Percentiles rank a stretch among this genome's conserved stretches.
Evolutionary conservation across 2,797 vertebrate species (phyloP).

Genomic region (Paedocypris micromegethes): DNA sequence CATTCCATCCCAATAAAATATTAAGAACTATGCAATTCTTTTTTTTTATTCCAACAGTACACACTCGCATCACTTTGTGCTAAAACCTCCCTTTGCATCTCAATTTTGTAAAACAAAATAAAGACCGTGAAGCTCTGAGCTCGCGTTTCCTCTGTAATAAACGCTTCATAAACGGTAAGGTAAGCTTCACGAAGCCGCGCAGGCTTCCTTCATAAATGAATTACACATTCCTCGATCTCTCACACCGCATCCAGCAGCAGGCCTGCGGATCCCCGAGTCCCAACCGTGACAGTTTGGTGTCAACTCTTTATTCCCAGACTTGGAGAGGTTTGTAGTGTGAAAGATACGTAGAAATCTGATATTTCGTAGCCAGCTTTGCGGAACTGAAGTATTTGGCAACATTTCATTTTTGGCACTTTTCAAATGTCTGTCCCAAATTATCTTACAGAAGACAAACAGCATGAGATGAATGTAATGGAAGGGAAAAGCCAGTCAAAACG

Average conservation of each 20-base stretch:
- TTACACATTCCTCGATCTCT: slow-evolving; percentile 53
- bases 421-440: no score
- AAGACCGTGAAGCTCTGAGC: background rate
- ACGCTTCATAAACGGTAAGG: slow-evolving; percentile 3
- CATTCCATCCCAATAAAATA: slow-evolving; percentile 35
- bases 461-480: background rate
- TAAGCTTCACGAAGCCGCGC: slow-evolving; percentile 35
- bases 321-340: slow-evolving; percentile 51
- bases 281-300: slow-evolving; percentile 75
- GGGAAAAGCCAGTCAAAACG: slow-evolving; percentile 11
- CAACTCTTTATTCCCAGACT: slow-evolving; percentile 66
- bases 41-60: slow-evolving; percentile 11
- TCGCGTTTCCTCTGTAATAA: slow-evolving; percentile 2
- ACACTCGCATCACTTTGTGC: background rate
- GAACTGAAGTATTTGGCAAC: no score
- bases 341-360: slow-evolving; percentile 32
- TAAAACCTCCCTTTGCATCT: slow-evolving; percentile 7
- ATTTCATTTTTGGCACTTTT: no score
- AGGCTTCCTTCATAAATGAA: slow-evolving; percentile 53
- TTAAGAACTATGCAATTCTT: background rate
- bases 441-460: background rate
- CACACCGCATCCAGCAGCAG: slow-evolving; percentile 51
- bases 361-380: background rate
- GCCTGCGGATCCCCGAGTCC: slow-evolving; percentile 54
- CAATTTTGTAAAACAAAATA: slow-evolving; percentile 5